These are phyloP conservation scores for Ibidorhyncha struthersii DNA, from an alignment of 2,113 vertebrate genomes.

Conservation along the genomic window DNA sequence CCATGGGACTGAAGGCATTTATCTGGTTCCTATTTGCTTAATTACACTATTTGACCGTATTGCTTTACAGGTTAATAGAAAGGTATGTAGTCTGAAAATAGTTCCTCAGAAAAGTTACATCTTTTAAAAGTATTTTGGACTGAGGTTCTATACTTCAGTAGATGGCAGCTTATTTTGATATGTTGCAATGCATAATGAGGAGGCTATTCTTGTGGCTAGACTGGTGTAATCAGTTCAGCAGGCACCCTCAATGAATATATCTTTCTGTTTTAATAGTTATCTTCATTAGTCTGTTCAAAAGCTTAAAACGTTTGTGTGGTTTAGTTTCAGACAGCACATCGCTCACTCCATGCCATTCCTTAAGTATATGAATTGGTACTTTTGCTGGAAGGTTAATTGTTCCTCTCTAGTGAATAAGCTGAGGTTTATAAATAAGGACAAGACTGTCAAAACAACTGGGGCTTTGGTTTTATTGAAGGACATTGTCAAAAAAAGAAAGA, in stretches of 20 bases:
- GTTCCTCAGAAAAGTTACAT: neutral
- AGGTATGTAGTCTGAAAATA: neutral
- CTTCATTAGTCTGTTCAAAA: neutral
- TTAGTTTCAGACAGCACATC: neutral
- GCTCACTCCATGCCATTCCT: neutral
- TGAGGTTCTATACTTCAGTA: neutral
- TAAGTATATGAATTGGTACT: neutral
- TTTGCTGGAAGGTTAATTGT: neutral
- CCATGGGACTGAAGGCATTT: neutral
- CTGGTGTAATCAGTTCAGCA: neutral
- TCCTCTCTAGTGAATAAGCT: neutral
- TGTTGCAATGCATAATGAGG: neutral
- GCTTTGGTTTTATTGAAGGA: neutral
- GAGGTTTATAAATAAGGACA: neutral
- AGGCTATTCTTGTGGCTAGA: neutral
- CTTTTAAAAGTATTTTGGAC: neutral
- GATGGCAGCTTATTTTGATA: neutral
- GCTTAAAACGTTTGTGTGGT: neutral
- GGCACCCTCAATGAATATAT: neutral
- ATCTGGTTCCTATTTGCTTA: neutral
- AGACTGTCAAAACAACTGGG: neutral
- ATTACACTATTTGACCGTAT: neutral
- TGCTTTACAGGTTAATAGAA: neutral
- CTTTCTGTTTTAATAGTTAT: neutral
- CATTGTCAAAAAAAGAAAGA: neutral